Evolutionary conservation across 2,113 vertebrate genomes (phyloP), one percentile per base, ranked within the genome.

Genomic region (Pteropus alecto): DNA sequence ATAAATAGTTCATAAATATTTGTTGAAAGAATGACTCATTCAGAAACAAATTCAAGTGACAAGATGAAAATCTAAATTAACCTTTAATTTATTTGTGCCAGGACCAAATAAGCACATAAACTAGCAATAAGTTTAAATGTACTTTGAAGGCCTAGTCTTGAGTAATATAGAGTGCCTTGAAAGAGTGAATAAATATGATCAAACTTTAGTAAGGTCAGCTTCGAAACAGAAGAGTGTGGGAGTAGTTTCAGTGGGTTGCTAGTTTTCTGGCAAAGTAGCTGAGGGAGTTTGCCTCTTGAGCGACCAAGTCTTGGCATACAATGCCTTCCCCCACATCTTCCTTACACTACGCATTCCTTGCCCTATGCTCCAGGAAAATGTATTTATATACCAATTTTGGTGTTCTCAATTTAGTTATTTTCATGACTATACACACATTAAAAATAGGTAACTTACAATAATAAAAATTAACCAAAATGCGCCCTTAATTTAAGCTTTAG

Each of bases 11-110:
- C 81, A 28, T 82, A 96, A 97, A 93, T 96, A 95, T 94, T 93
- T 96, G 65, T 82, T 88, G 77, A 82, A 97, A 94, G 70, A 77
- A 78, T 95, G 90, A 96, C 65, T 96, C 95, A 96, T 54, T 67
- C 79, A 90, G 79, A 96, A 96, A 88, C 41, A 91, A 94, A 88
- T 82, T 79, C 81, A 56, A 94, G 19, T 30, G 35, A 94, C 78
- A 93, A 41, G 70, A 78, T 70, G 30, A 88, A 96, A 93, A 63
- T 81, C 79, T 95, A 95, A 96, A 91, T 93, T 91, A 94, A 95
- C 85, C 90, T 95, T 95, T 84, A 74, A 89, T 41, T 58, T 73
- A 63, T 97, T 95, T 88, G 46, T 84, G 21, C 48, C 26, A 85
- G 60, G 15, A 94, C 58, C 65, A 95, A 85, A 76, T 35, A 85